Evolutionary conservation across 1,140 invertebrate species (phyloP), one percentile per base, ranked within the genome.

Genomic region (Pseudomyrmex dendroicus): DNA sequence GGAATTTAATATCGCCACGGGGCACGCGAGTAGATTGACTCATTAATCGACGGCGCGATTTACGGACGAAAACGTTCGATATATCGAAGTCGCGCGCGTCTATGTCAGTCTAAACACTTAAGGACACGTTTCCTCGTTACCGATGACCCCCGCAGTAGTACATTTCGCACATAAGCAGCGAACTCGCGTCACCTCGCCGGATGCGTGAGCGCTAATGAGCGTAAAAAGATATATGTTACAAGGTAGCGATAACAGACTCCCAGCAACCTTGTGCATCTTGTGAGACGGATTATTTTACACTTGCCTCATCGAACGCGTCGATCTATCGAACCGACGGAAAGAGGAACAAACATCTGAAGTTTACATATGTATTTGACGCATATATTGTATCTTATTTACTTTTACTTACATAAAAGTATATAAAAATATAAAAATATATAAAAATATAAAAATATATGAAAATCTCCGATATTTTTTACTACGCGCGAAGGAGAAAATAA

Each of bases 201-300:
- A 72, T 67, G 59, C 61, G 48, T 52, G 54, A 68, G 72, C 83
- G 48, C 59, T 84, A 82, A 72, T 68, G 74, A 86, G 74, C 78
- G 61, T 85, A 85, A 89, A 88, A 87, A 89, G 68, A 85, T 85
- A 88, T 83, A 83, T 87, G 87, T 87, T 83, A 89, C 87, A 87
- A 89, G 87, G 86, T 66, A 83, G 67, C 77, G 84, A 85, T 87
- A 84, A 85, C 64, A 46, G 66, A 87, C 66, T 17, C 72, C 50
- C 59, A 17, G 67, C 57, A 10, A 63, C 86, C 83, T 88, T 85
- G 76, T 73, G n/a, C 70, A 87, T 84, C 66, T 63, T 20, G 35
- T 35, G 54, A 57, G 59, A 64, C n/a, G 54, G 74, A 87, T 86
- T 57, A 73, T 5, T 83, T 86, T 86, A 68, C 67, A 62, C 56